A percentile compares a stretch with the other conserved stretches of the same genome.
phyloP scores from a whole-genome alignment of 2,888 invertebrate species.

The Hydrotaea diabolus region DNA sequence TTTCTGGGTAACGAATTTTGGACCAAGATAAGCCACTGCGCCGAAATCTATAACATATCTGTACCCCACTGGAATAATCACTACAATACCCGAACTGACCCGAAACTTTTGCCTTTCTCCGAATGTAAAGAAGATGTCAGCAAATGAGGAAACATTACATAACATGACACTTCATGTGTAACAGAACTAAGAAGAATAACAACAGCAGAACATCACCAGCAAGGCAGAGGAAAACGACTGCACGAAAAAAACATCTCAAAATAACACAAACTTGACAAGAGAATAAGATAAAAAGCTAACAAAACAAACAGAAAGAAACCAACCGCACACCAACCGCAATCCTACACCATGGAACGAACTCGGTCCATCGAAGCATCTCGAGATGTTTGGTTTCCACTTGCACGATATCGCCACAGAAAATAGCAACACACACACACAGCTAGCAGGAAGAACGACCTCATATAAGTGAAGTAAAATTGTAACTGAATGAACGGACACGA shows the following conservation, averaged over 20 bases:
- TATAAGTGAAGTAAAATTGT: slow-evolving; percentile 1
- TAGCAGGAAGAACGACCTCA: not conserved
- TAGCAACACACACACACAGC: not conserved
- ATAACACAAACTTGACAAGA: slow-evolving; percentile 42
- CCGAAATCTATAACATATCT: no score
- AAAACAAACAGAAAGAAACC: not conserved
- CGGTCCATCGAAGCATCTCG: not conserved
- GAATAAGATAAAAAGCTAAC: slow-evolving; percentile 2
- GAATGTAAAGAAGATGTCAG: no score
- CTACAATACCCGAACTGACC: no score
- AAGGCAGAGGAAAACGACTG: not conserved
- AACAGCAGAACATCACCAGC: no score
- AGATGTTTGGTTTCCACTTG: not conserved
- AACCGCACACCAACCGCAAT: not conserved
- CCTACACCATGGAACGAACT: not conserved
- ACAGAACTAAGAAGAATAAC: not conserved
- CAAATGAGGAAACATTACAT: slow-evolving; percentile 24
- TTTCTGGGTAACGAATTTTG: no score
- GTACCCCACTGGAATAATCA: no score
- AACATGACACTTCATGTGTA: slow-evolving; percentile 48
- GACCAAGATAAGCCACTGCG: no score
- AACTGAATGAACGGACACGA: slow-evolving; percentile 34
- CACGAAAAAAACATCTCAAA: not conserved
- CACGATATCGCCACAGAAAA: not conserved
- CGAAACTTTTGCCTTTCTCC: no score